Evolutionary conservation across 1,140 invertebrate species (phyloP).

Genomic region (Oedothorax gibbosus): DNA sequence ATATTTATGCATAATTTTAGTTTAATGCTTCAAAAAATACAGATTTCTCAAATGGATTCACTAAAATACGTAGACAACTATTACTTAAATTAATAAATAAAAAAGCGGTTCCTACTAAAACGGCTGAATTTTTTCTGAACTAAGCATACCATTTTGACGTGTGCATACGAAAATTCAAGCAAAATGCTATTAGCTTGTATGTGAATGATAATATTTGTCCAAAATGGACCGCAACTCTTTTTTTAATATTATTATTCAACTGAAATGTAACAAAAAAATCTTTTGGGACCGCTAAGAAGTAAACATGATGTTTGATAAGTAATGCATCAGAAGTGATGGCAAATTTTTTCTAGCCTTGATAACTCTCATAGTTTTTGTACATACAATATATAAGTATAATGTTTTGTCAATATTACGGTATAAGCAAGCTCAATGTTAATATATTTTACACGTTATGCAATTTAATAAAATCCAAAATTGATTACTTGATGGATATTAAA

Average conservation of each 20-base stretch:
- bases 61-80: too few relatives aligned
- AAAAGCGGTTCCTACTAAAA: too few relatives aligned
- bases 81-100: too few relatives aligned
- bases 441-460: conserved; percentile 4
- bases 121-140: too few relatives aligned
- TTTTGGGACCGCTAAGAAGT: conserved; percentile 12
- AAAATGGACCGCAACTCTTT: neutral
- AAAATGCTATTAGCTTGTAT: neutral
- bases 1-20: too few relatives aligned
- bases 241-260: neutral
- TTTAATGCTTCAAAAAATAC: too few relatives aligned
- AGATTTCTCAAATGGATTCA: too few relatives aligned
- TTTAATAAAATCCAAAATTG: too few relatives aligned
- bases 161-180: too few relatives aligned
- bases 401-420: conserved; percentile 15
- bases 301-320: neutral
- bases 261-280: neutral
- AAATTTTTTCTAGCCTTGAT: conserved; percentile 20
- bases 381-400: conserved; percentile 3
- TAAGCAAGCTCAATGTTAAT: conserved; percentile 13
- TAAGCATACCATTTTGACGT: too few relatives aligned
- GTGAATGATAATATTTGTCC: neutral
- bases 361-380: conserved; percentile 28
- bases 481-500: neutral
- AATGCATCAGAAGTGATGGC: conserved; percentile 19